Percentiles rank a stretch among this genome's conserved stretches.
Conservation (phyloP, 1,140 invertebrate species). For the Drosophila tsacasi region DNA sequence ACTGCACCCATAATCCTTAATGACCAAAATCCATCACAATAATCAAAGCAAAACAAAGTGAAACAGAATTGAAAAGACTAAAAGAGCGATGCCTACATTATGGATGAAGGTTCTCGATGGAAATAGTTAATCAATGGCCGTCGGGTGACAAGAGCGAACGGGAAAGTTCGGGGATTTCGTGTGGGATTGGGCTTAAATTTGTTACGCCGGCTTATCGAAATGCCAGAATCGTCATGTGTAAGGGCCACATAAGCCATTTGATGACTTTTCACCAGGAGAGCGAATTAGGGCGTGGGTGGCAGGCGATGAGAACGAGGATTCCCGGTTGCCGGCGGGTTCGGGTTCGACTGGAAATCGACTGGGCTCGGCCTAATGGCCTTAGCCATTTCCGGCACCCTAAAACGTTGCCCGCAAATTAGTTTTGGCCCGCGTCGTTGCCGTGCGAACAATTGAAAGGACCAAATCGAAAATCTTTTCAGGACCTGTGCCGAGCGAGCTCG, state of each 20-base stretch:
- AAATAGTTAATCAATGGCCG: constrained; percentile 78
- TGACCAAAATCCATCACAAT: constrained; percentile 75
- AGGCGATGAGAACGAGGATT: constrained; percentile 12
- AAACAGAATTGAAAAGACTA: constrained; percentile 27
- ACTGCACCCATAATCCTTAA: constrained; percentile 55
- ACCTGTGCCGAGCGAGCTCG: constrained; percentile 20
- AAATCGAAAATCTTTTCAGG: constrained; percentile 81
- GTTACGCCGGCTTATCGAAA: constrained; percentile 76
- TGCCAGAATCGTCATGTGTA: constrained; percentile 77
- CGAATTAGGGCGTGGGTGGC: constrained; percentile 24
- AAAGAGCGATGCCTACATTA: constrained; percentile 43
- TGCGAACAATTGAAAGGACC: constrained; percentile 78
- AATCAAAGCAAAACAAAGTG: constrained; percentile 52
- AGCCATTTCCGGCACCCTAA: constrained; percentile 78
- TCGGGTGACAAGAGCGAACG: constrained; percentile 1
- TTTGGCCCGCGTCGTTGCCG: constrained; percentile 66
- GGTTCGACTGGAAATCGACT: constrained; percentile 25
- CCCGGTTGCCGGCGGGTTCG: constrained; percentile 7
- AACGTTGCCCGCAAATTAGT: constrained; percentile 81
- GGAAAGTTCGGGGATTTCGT: not conserved
- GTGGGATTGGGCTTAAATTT: constrained; percentile 64
- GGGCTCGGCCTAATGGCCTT: constrained; percentile 69
- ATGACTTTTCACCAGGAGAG: constrained; percentile 49
- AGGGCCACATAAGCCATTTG: constrained; percentile 74
- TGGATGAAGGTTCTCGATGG: not conserved